Conservation (phyloP, 2,797 vertebrate genomes). For the Scleropages formosus region DNA sequence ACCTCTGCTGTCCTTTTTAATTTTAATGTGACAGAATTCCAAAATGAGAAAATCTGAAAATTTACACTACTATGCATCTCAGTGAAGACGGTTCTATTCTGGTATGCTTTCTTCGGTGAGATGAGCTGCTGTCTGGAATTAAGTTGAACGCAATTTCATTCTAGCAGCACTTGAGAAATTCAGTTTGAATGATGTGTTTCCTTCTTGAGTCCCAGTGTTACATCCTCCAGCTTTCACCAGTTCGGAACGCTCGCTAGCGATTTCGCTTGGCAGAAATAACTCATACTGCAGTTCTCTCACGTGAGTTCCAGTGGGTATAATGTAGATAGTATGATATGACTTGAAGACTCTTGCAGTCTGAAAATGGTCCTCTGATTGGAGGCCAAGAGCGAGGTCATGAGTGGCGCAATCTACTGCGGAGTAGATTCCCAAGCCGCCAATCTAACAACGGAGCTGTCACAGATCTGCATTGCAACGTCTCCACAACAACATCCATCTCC, state of each 20-base stretch:
- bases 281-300: conserved; percentile 19
- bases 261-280: conserved; percentile 20
- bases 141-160: conserved; percentile 6
- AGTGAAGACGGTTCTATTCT: conserved; percentile 2
- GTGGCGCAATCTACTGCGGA: conserved; percentile 25
- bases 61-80: conserved; percentile 15
- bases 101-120: background rate
- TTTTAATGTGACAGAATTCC: too few relatives aligned
- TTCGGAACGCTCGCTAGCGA: conserved; percentile 21
- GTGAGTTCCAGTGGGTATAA: conserved; percentile 32
- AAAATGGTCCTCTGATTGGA: conserved; percentile 27
- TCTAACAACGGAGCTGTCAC: conserved; percentile 30
- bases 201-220: background rate
- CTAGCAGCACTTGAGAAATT: conserved; percentile 6
- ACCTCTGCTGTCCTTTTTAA: too few relatives aligned
- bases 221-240: background rate
- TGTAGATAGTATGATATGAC: conserved; percentile 18
- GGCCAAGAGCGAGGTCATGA: conserved; percentile 22
- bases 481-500: conserved; percentile 35
- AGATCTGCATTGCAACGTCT: conserved; percentile 25
- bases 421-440: conserved; percentile 12
- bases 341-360: conserved; percentile 28
- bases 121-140: background rate
- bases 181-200: background rate
- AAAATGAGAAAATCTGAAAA: conserved; percentile 19